Base-by-base conservation (phyloP, 2,797 vertebrate genomes). In the Taeniopygia guttata region DNA sequence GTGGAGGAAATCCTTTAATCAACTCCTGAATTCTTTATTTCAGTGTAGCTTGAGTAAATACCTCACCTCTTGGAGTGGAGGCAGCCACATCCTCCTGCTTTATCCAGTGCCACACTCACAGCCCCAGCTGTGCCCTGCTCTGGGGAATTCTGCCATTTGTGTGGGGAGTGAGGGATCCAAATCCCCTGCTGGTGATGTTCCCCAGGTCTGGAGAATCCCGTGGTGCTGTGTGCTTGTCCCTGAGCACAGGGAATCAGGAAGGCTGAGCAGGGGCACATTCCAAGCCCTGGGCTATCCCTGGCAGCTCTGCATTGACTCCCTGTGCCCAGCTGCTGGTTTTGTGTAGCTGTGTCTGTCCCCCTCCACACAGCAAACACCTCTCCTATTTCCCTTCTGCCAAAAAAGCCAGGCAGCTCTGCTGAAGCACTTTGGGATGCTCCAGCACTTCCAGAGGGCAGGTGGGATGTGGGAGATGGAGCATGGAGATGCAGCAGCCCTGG, bases 41-140 rank as follows among this genome's bases (percentile, higher is more conserved):
- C 38, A 23, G 26, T 40, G 68, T 82, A 34, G 74, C n/a, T 40
- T 6, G 51, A 82, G 68, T 60, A 27, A 77, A 74, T 74, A 18
- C 10, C 62, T 80, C 60, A 13, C n/a, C 42, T 55, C 58, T 13
- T 13, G 25, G 34, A 45, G 49, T 0, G 23, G 20, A 29, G 64
- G 54, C 62, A 66, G 60, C 51, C 76, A 66, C 76, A 11, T 46
- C 36, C 52, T 76, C 25, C 59, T 21, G 38, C 78, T 60, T 38
- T 0, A 5, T 23, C 3, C 87, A 4, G 59, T 8, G 23, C 36
- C 45, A 10, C 27, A 0, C 29, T 1, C 5, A 0, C 46, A 40
- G 81, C 38, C 9, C 29, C 0, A 3, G 56, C 7, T 22, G 38
- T 29, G 72, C 84, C 48, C 55, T 13, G 36, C 79, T 48, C 30